phyloP scores from a whole-genome alignment of 2,113 vertebrate species.

The Rhizomys pruinosus region DNA sequence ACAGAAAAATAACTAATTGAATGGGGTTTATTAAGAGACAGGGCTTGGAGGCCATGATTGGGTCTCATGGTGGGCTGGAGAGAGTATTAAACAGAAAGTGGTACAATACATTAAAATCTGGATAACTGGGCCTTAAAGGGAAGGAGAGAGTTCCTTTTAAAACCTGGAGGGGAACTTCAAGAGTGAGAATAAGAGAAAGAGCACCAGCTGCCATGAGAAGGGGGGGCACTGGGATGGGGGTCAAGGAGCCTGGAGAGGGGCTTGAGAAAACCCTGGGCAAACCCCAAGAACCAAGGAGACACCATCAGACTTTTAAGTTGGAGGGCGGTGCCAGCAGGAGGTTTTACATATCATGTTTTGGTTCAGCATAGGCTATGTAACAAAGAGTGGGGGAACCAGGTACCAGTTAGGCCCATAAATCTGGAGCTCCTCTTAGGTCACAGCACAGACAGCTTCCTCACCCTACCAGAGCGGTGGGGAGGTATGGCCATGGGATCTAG shows the following conservation, averaged over 20 bases:
- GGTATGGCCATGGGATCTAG: neutral
- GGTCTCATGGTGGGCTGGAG: too few relatives aligned
- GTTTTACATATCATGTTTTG: neutral
- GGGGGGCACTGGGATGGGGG: too few relatives aligned
- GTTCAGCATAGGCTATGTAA: neutral
- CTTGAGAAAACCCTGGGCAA: neutral
- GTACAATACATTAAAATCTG: neutral
- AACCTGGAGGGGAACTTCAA: neutral
- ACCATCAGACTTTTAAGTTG: neutral
- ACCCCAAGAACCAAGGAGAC: neutral
- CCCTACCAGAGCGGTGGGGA: too few relatives aligned
- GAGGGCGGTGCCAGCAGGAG: too few relatives aligned
- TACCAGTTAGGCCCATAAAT: neutral
- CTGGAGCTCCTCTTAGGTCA: neutral
- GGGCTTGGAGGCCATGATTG: too few relatives aligned
- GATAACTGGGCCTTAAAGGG: neutral
- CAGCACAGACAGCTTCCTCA: neutral
- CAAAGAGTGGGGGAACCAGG: neutral
- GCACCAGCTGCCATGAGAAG: neutral
- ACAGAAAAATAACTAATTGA: neutral
- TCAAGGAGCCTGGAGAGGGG: neutral
- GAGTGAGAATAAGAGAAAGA: neutral
- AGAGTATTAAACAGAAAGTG: neutral
- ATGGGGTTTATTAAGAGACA: neutral
- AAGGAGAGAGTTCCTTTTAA: neutral